Conservation (phyloP, 2,888 invertebrate species). For the Diarsia brunnea region DNA sequence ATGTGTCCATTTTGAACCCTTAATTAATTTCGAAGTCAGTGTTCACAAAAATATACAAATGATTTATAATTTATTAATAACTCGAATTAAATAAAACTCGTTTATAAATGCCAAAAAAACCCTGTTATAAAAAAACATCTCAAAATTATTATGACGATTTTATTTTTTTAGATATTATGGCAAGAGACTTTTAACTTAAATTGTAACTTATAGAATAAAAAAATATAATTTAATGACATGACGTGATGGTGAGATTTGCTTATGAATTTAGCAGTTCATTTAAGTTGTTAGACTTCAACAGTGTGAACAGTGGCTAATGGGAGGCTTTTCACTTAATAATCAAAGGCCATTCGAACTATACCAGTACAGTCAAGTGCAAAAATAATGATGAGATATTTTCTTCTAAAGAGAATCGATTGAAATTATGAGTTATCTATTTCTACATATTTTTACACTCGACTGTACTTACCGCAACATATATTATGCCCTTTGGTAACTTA, state of each 20-base stretch:
- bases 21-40: neutral
- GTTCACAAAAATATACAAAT: conserved; percentile 4
- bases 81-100: conserved; percentile 26
- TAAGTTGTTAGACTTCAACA: neutral
- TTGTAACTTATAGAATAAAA: neutral
- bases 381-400: neutral
- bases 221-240: conserved; percentile 4
- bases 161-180: conserved; percentile 56
- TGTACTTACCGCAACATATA: conserved; percentile 33
- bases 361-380: conserved; percentile 17
- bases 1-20: neutral
- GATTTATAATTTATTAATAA: conserved; percentile 14
- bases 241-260: conserved; percentile 7
- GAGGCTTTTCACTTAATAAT: conserved; percentile 15
- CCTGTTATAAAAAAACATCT: conserved; percentile 49
- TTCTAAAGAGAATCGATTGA: neutral
- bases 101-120: conserved; percentile 60
- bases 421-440: neutral
- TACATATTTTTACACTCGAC: conserved; percentile 12
- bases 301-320: neutral
- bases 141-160: conserved; percentile 47
- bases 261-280: neutral
- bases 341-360: conserved; percentile 21
- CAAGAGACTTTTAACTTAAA: conserved; percentile 30
- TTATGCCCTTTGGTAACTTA: conserved; percentile 56